Evolutionary conservation across 1,140 invertebrate species (phyloP).

Genomic region (Drosophila varians): DNA sequence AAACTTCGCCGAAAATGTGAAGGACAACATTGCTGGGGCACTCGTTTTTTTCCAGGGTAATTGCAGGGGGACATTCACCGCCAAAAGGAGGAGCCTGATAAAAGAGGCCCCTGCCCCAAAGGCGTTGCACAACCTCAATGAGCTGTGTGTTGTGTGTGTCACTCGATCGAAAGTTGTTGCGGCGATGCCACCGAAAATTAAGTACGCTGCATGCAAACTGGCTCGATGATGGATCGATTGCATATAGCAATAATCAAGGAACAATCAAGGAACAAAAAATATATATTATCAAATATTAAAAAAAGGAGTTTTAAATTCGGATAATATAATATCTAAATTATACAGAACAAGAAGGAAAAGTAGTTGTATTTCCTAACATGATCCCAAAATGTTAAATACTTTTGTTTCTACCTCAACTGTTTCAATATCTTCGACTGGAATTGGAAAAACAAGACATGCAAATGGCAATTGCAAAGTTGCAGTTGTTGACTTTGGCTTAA

Average conservation of each 20-base stretch:
- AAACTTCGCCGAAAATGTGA: constrained; percentile 60
- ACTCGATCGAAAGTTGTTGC: constrained; percentile 44
- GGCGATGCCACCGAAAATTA: constrained; percentile 27
- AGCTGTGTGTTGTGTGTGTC: constrained; percentile 33
- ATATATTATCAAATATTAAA: neutral
- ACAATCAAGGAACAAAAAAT: neutral
- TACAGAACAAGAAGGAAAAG: too few species aligned
- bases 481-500: constrained; percentile 78
- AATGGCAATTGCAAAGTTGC: constrained; percentile 57
- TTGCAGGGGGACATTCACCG: constrained; percentile 76
- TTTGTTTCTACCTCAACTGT: constrained; percentile 2
- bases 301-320: too few species aligned
- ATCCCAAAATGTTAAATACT: neutral
- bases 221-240: constrained; percentile 34
- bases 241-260: neutral
- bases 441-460: constrained; percentile 35
- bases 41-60: constrained; percentile 44
- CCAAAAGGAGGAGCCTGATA: constrained; percentile 51
- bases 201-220: constrained; percentile 32
- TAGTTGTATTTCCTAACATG: too few species aligned
- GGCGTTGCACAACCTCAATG: constrained; percentile 19
- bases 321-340: too few species aligned
- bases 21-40: constrained; percentile 69
- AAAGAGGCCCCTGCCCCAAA: neutral
- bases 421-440: neutral